phyloP scores from a whole-genome alignment of 1,140 invertebrate genomes.

The Drosophila leontia region DNA sequence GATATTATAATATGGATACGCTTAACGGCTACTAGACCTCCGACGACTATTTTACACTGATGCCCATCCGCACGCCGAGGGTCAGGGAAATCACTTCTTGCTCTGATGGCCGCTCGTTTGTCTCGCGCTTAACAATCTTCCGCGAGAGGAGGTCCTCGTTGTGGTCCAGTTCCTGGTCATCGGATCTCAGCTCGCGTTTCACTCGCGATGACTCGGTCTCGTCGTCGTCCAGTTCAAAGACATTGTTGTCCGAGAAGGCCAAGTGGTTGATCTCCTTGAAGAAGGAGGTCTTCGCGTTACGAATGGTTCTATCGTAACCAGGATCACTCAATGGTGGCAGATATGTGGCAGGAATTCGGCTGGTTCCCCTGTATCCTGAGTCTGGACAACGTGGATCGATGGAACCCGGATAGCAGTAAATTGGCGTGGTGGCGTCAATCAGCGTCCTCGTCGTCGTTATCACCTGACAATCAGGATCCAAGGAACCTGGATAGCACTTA shows the following conservation, averaged over 20 bases:
- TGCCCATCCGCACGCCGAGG: constrained; percentile 65
- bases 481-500: constrained; percentile 67
- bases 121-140: constrained; percentile 71
- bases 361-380: constrained; percentile 85
- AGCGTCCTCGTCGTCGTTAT: constrained; percentile 63
- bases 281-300: constrained; percentile 60
- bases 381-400: constrained; percentile 87
- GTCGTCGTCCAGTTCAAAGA: constrained; percentile 75
- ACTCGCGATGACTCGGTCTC: constrained; percentile 42
- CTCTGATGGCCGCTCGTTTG: constrained; percentile 53
- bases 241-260: constrained; percentile 67
- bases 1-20: constrained; percentile 43
- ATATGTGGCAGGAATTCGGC: constrained; percentile 86
- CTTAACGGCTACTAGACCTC: constrained; percentile 38
- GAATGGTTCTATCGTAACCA: constrained; percentile 64
- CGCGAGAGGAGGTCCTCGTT: constrained; percentile 66
- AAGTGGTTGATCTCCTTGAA: constrained; percentile 74
- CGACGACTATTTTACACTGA: constrained; percentile 64
- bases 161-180: constrained; percentile 23
- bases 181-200: constrained; percentile 53
- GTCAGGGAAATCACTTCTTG: constrained; percentile 73
- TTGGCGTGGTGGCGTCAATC: constrained; percentile 82
- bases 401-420: constrained; percentile 87
- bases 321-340: constrained; percentile 85
- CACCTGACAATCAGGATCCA: too few species aligned